phyloP scores from a whole-genome alignment of 2,797 vertebrate species.

The Hoplostethus mediterraneus region DNA sequence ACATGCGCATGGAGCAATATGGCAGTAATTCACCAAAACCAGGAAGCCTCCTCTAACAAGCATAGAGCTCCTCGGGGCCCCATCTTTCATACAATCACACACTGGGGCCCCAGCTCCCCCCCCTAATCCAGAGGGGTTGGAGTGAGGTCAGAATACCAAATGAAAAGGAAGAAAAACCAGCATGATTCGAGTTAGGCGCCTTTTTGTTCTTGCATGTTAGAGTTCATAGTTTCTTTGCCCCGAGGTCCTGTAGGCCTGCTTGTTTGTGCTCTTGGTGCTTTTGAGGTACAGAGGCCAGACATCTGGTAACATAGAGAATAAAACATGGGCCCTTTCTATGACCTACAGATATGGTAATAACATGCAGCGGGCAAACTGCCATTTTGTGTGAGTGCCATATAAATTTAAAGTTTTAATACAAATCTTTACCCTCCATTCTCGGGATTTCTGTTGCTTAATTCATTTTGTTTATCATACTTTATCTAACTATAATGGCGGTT shows the following conservation, averaged over 20 bases:
- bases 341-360: conserved; percentile 41
- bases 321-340: background rate
- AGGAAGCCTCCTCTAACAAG: conserved; percentile 62
- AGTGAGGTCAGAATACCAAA: conserved; percentile 72
- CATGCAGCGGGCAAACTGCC: conserved; percentile 29
- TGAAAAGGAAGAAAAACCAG: conserved; percentile 56
- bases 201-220: conserved; percentile 44
- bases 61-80: conserved; percentile 63
- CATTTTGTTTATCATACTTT: background rate
- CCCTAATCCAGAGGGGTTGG: conserved; percentile 48
- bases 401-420: background rate
- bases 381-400: background rate
- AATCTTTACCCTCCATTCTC: background rate
- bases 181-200: conserved; percentile 57
- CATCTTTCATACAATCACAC: conserved; percentile 67
- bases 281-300: conserved; percentile 45
- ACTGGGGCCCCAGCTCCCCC: conserved; percentile 36
- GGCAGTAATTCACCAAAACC: conserved; percentile 74
- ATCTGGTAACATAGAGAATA: conserved; percentile 51
- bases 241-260: conserved; percentile 40
- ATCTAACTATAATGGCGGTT: background rate
- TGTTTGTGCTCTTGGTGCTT: conserved; percentile 36
- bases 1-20: conserved; percentile 50
- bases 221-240: conserved; percentile 54
- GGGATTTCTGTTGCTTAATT: background rate